Conservation (phyloP, 37 sponge, comb jelly and placozoan species). For the Eunapius fragilis region DNA sequence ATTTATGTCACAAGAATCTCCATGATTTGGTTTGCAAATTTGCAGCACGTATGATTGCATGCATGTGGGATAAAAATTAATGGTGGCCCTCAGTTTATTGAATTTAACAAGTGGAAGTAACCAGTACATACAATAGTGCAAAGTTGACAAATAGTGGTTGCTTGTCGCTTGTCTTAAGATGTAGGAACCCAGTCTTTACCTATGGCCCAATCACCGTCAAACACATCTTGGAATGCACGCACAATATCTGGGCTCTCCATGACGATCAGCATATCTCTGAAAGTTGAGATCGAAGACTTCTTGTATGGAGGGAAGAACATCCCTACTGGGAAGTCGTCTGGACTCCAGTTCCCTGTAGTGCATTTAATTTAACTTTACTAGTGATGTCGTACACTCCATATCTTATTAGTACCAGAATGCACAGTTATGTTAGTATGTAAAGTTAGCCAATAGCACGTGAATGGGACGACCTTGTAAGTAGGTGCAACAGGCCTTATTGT, state of each 20-base stretch:
- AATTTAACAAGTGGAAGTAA: no score
- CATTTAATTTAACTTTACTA: background rate
- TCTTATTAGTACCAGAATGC: background rate
- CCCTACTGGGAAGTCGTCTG: conserved; percentile 77
- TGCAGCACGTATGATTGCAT: no score
- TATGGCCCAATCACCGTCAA: conserved; percentile 56
- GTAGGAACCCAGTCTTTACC: conserved; percentile 76
- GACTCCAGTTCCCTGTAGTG: conserved; percentile 91
- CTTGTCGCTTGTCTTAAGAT: background rate
- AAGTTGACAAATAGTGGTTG: no score
- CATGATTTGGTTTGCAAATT: no score
- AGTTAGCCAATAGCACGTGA: no score
- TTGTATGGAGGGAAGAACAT: conserved; percentile 39
- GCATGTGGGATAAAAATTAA: no score
- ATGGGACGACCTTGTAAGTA: no score
- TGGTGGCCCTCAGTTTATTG: no score
- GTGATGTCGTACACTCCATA: background rate
- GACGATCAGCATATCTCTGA: conserved; percentile 72
- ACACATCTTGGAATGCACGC: conserved; percentile 48
- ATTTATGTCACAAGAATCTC: no score
- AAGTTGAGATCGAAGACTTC: conserved; percentile 31
- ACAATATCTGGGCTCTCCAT: conserved; percentile 47
- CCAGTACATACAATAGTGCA: no score
- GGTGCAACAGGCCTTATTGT: no score
- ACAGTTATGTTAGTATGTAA: no score